These are phyloP conservation scores for Schizopygopsis pylzovi DNA, from an alignment of 2,797 vertebrate genomes.

Conservation along the genomic window DNA sequence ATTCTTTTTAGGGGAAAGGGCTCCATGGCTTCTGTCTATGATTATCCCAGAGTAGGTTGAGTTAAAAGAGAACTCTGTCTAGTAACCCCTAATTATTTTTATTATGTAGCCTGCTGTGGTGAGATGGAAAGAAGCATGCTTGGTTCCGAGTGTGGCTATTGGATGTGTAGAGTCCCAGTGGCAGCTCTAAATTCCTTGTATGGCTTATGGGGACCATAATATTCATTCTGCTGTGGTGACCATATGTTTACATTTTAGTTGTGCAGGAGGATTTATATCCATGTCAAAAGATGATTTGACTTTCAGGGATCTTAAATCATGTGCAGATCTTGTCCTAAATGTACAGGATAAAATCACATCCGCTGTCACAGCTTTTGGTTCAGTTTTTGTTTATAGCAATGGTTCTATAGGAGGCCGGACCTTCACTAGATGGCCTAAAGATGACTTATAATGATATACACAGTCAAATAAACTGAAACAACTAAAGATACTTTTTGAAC, in stretches of 20 bases:
- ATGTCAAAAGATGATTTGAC: background rate
- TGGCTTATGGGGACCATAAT: slow-evolving; percentile 4
- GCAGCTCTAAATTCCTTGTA: background rate
- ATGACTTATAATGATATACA: background rate
- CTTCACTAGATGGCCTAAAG: background rate
- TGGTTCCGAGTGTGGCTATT: slow-evolving; percentile 26
- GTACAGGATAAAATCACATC: background rate
- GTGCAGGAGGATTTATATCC: background rate
- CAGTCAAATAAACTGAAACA: background rate
- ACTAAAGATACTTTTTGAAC: background rate
- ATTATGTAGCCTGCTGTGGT: slow-evolving; percentile 51
- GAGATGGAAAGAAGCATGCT: slow-evolving; percentile 41
- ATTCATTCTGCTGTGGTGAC: background rate
- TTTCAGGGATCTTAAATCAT: background rate
- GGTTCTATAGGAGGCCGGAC: background rate
- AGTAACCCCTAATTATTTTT: slow-evolving; percentile 69
- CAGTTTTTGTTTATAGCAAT: background rate
- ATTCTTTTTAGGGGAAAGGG: slow-evolving; percentile 3
- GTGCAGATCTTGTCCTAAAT: background rate
- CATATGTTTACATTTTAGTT: slow-evolving; percentile 3
- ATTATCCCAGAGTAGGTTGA: slow-evolving; percentile 65
- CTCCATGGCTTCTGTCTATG: slow-evolving; percentile 71
- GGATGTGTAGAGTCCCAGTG: slow-evolving; percentile 20
- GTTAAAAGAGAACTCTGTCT: slow-evolving; percentile 59
- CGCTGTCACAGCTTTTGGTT: background rate